Evolutionary conservation across 2,113 vertebrate species (phyloP).

Genomic region (Silurus meridionalis): DNA sequence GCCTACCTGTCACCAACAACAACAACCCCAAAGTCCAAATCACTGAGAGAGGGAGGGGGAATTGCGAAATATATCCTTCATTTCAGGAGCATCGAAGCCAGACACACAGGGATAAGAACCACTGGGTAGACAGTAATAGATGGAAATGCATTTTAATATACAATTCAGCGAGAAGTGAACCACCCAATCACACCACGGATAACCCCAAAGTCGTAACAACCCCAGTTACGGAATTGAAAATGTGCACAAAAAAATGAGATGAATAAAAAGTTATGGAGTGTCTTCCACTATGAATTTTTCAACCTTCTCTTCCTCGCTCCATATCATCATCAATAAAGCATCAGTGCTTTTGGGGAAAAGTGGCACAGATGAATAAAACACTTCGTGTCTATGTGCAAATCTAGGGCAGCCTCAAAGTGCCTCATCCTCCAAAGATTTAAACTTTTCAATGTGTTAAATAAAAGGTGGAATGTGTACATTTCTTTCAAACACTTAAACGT

Average conservation of each 20-base stretch:
- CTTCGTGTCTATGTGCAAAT: slow-evolving; percentile 23
- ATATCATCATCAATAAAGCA: slow-evolving; percentile 54
- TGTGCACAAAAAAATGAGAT: not conserved
- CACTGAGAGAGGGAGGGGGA: too few species aligned
- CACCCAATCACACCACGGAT: not conserved
- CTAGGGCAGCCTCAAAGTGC: not conserved
- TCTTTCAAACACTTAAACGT: not conserved
- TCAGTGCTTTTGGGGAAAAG: slow-evolving; percentile 31
- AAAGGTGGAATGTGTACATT: slow-evolving; percentile 1
- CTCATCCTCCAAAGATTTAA: not conserved
- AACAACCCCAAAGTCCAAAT: not conserved
- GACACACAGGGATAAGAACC: not conserved
- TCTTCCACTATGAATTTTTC: slow-evolving; percentile 50
- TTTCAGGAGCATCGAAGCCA: not conserved
- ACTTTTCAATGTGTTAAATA: not conserved
- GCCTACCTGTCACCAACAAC: not conserved
- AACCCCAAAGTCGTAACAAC: not conserved
- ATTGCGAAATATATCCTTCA: not conserved
- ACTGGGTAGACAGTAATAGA: not conserved
- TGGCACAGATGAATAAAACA: slow-evolving; percentile 41
- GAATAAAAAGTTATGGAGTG: slow-evolving; percentile 28
- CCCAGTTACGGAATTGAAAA: not conserved
- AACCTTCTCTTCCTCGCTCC: slow-evolving; percentile 20
- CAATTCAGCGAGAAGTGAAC: not conserved
- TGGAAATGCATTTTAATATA: not conserved